Evolutionary conservation across 2,888 invertebrate species (phyloP), one percentile per base, ranked within the genome.

Genomic region (Anaspis maculata): DNA sequence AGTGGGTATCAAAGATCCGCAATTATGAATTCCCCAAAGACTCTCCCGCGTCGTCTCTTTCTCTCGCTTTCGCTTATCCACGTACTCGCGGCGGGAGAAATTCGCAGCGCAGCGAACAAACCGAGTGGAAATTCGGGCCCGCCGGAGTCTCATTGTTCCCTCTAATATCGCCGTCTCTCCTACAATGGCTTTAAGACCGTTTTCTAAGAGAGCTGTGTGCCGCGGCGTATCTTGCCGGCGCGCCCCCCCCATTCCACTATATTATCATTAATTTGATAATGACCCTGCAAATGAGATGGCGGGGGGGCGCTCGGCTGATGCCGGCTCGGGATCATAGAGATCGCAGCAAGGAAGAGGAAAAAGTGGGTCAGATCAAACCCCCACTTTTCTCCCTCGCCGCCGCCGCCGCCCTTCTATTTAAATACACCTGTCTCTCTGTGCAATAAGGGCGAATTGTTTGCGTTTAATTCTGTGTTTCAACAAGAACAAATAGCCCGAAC

Each of bases 251-350:
- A 25, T 34, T 37, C 32, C 28, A 34, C 35, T 39, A 37, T 38
- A 46, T 46, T 44, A 42, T 44, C 45, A 40, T 44, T 46, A 46
- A 46, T 46, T 42, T 38, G 44, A 36, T 44, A 46, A 46, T 44
- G 45, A 44, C 38, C 36, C 32, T 28, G 39, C 27, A 34, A 43
- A 41, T 37, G 36, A 36, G 40, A 38, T 31, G 34, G 16, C n/a
- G n/a, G n/a, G n/a, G n/a, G n/a, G n/a, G n/a, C n/a, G n/a, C n/a
- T n/a, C n/a, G n/a, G n/a, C n/a, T n/a, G n/a, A n/a, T n/a, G n/a
- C n/a, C n/a, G n/a, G n/a, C n/a, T n/a, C n/a, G n/a, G n/a, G n/a
- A n/a, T n/a, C n/a, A n/a, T n/a, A n/a, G n/a, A n/a, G n/a, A n/a
- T n/a, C n/a, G n/a, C n/a, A n/a, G n/a, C n/a, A n/a, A n/a, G n/a